phyloP scores from a whole-genome alignment of 2,797 vertebrate genomes.

The Enteromius afrohamiltoni region DNA sequence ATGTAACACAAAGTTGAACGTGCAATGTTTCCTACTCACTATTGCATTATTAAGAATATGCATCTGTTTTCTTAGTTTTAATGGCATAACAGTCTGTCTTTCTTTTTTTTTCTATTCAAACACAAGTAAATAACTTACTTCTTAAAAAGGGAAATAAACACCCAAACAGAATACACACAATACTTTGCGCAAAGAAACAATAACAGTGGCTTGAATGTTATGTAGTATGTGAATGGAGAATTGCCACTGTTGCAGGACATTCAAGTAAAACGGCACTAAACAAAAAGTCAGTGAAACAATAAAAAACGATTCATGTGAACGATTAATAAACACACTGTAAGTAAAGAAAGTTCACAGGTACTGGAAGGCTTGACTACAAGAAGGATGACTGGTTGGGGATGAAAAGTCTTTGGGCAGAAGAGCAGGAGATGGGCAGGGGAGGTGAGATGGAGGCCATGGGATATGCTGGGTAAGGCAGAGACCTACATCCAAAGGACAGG shows the following conservation, averaged over 20 bases:
- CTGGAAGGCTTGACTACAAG: conserved; percentile 37
- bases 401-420: conserved; percentile 56
- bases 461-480: conserved; percentile 63
- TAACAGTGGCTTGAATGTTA: background rate
- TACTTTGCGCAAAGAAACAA: background rate
- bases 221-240: background rate
- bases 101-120: conserved; percentile 9
- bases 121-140: conserved; percentile 30
- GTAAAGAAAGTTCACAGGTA: conserved; percentile 1
- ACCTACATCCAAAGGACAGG: conserved; percentile 58
- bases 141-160: conserved; percentile 6
- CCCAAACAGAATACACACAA: conserved; percentile 12
- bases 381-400: conserved; percentile 57
- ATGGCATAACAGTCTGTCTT: conserved; percentile 18
- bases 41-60: background rate
- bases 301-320: conserved; percentile 26
- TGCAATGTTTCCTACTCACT: conserved; percentile 2
- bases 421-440: conserved; percentile 47
- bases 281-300: background rate
- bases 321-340: conserved; percentile 15
- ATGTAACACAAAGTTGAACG: conserved; percentile 9
- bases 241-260: background rate
- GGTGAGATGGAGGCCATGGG: conserved; percentile 56
- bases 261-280: conserved; percentile 4
- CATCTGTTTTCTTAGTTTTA: background rate